Evolutionary conservation across 1,140 invertebrate species (phyloP), one percentile per base, ranked within the genome.

Genomic region (Calliphora vicina): DNA sequence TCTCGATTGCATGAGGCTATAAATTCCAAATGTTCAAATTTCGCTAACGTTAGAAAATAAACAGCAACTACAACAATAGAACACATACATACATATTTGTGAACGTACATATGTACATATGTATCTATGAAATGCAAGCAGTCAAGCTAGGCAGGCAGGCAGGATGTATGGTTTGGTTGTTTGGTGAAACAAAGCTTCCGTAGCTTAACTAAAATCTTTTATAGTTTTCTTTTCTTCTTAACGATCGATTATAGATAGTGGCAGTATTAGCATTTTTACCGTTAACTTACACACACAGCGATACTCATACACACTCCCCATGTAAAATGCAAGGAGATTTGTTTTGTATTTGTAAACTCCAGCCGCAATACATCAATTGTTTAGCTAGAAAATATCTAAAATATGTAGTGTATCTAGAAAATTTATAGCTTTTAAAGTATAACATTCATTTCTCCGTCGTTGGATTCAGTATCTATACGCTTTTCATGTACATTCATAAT

Each of bases 1-100:
- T 78, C 35, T 78, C 74, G 74, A 78, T 78, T 78, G 74, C 74
- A 78, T 78, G 74, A 78, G 42, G 74, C 74, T 45, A 78, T 78
- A 78, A 78, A 78, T 78, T 78, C 74, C 74, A 78, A 78, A 78
- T 45, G 35, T 78, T 43, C n/a, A 43, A 78, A 78, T 43, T 74
- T 78, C 74, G 20, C 20, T 43, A 45, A n/a, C 29, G 29, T 8
- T 15, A 35, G 35, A 35, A 10, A 35, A 35, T 8, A 35, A 35
- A 35, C 1, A 4, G 29, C 4, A 35, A 35, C 35, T 8, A 35
- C 35, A 74, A 35, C 72, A 73, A 35, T n/a, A 27, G 6, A 26
- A 29, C 17, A 42, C 73, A 76, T 17, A 73, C 12, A 35, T 35
- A 35, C 27, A 26, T 35, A 76, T 67, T 67, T 23, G n/a, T 67